phyloP scores from a whole-genome alignment of 2,113 vertebrate genomes.

The Chlorodrepanis virens region DNA sequence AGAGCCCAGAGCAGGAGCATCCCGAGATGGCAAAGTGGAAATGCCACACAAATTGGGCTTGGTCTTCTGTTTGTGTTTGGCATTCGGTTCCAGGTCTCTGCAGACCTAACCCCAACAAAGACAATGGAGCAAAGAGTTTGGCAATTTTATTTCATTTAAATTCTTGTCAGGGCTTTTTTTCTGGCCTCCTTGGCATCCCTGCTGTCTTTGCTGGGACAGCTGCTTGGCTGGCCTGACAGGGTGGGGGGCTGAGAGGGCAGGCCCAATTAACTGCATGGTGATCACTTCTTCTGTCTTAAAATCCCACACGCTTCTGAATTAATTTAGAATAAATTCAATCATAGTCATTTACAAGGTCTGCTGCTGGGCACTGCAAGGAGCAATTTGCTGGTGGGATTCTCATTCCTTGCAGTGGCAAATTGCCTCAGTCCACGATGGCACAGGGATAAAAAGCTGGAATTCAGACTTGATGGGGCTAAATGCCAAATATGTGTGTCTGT shows the following conservation, averaged over 20 bases:
- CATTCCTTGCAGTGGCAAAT: background rate
- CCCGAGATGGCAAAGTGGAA: rapidly evolving
- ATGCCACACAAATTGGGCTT: rapidly evolving
- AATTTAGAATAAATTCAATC: constrained; percentile 45
- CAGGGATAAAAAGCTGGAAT: background rate
- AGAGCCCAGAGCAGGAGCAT: background rate
- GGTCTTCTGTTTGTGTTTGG: background rate
- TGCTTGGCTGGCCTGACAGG: background rate
- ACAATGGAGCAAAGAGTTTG: background rate
- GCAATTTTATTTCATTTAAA: background rate
- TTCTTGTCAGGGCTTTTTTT: background rate
- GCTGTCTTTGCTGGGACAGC: constrained; percentile 9
- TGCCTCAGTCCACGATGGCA: background rate
- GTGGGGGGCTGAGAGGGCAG: background rate
- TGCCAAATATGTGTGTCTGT: background rate
- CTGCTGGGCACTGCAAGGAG: background rate
- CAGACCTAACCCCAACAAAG: background rate
- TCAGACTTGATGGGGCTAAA: background rate
- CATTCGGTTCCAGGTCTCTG: background rate
- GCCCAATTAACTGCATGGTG: background rate
- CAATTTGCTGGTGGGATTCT: background rate
- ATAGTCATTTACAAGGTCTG: constrained; percentile 5
- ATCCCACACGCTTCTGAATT: background rate
- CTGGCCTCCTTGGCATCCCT: background rate
- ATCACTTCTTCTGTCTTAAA: constrained; percentile 8